These are phyloP conservation scores for Heterodera schachtii DNA, from an alignment of 1,140 invertebrate species.

Conservation along the genomic window DNA sequence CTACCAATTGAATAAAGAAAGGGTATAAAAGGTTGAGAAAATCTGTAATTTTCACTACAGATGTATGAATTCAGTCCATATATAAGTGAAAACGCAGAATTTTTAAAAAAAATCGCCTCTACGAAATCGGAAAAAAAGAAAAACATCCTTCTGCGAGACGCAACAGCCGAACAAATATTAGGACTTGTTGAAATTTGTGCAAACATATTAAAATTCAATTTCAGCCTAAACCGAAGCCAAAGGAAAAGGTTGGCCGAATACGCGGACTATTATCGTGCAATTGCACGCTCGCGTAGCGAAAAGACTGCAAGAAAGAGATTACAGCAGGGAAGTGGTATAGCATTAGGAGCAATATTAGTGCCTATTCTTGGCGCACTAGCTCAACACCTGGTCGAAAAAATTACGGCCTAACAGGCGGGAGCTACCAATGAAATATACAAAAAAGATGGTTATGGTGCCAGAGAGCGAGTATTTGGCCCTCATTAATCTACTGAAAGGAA, in stretches of 20 bases:
- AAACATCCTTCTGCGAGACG: neutral
- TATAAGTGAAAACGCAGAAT: neutral
- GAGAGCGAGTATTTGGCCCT: constrained; percentile 18
- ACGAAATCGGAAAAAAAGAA: neutral
- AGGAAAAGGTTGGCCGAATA: neutral
- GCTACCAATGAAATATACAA: constrained; percentile 9
- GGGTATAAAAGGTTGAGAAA: too few relatives aligned
- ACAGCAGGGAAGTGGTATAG: constrained; percentile 20
- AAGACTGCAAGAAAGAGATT: constrained; percentile 24
- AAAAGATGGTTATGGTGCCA: constrained; percentile 33
- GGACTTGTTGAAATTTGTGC: constrained; percentile 40
- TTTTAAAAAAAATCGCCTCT: neutral
- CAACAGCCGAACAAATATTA: constrained; percentile 20
- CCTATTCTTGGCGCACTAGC: constrained; percentile 7
- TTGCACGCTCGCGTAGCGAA: constrained; percentile 33
- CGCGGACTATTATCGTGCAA: constrained; percentile 32
- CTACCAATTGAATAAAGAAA: too few relatives aligned
- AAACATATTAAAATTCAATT: constrained; percentile 31
- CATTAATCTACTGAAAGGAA: constrained; percentile 16
- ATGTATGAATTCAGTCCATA: constrained; percentile 1
- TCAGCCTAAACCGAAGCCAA: constrained; percentile 16
- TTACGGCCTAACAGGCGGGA: neutral
- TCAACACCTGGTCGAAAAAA: constrained; percentile 19
- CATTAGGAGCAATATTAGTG: constrained; percentile 9
- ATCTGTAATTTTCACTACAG: too few relatives aligned